Conservation (phyloP, 2,113 vertebrate genomes). For the Patagioenas fasciata region DNA sequence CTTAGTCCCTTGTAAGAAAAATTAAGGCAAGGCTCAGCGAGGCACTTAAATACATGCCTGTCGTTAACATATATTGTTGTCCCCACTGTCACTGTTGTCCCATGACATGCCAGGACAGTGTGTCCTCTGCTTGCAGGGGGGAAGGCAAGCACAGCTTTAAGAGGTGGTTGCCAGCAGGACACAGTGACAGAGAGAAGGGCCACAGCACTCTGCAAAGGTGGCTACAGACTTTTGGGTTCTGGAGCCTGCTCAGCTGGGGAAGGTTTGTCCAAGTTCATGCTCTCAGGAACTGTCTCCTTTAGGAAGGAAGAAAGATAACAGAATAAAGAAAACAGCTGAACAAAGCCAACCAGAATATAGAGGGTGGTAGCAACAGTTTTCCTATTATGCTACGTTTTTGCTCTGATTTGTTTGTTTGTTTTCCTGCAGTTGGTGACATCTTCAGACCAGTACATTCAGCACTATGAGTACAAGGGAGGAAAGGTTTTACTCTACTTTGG, state of each 20-base stretch:
- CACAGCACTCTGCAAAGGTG: background rate
- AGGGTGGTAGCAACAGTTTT: background rate
- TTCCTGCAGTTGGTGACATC: conserved; percentile 56
- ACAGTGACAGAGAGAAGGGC: background rate
- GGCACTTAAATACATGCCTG: background rate
- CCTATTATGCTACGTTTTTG: background rate
- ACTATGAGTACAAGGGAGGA: conserved; percentile 68
- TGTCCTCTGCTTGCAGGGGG: background rate
- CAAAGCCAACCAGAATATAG: background rate
- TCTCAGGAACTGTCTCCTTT: background rate
- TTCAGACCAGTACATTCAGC: conserved; percentile 74
- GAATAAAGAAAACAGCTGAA: background rate
- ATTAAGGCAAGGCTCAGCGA: background rate
- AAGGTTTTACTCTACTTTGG: conserved; percentile 74
- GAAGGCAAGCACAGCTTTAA: background rate
- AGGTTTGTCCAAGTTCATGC: background rate
- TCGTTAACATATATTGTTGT: background rate
- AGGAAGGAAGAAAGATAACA: background rate
- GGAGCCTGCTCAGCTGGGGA: accelerated
- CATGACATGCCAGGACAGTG: accelerated
- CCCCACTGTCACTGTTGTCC: background rate
- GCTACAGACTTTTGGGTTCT: background rate
- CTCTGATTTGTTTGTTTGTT: background rate
- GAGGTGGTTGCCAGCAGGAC: background rate
- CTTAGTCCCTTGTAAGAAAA: background rate